phyloP scores from a whole-genome alignment of 2,888 invertebrate genomes.

The Eledona agricola region DNA sequence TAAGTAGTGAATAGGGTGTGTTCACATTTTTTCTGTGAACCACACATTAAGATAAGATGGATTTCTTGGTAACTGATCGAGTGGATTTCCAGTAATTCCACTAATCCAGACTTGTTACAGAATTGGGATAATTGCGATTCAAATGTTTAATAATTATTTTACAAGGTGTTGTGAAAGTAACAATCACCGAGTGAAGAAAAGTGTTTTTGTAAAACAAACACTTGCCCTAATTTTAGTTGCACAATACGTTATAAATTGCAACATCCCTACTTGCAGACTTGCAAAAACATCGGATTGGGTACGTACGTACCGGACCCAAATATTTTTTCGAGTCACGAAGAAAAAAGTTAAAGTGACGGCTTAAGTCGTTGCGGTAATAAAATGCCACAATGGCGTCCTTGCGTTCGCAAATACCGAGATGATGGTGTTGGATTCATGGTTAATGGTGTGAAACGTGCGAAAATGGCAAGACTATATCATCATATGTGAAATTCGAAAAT shows the following conservation, averaged over 20 bases:
- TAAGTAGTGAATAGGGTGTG: too few relatives aligned
- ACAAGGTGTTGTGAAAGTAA: conserved; percentile 20
- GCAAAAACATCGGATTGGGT: conserved; percentile 12
- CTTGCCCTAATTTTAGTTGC: conserved; percentile 28
- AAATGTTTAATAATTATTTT: too few relatives aligned
- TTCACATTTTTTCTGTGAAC: too few relatives aligned
- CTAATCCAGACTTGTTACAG: too few relatives aligned
- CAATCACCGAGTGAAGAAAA: conserved; percentile 3
- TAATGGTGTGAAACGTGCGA: conserved; percentile 11
- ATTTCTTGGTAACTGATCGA: too few relatives aligned
- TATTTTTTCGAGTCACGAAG: conserved; percentile 2
- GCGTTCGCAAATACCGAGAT: conserved; percentile 4
- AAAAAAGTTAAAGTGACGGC: neutral
- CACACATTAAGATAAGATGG: too few relatives aligned
- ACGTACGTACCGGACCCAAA: neutral
- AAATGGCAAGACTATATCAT: conserved; percentile 10
- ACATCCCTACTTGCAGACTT: conserved; percentile 17
- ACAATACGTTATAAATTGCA: conserved; percentile 26
- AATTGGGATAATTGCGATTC: too few relatives aligned
- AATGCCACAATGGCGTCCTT: conserved; percentile 16
- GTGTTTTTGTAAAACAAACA: conserved; percentile 15
- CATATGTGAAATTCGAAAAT: neutral
- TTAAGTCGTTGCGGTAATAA: conserved; percentile 5
- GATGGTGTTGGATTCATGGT: conserved; percentile 15
- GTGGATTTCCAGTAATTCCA: too few relatives aligned